Conservation (phyloP, 2,888 invertebrate species). For the Yponomeuta cagnagella region DNA sequence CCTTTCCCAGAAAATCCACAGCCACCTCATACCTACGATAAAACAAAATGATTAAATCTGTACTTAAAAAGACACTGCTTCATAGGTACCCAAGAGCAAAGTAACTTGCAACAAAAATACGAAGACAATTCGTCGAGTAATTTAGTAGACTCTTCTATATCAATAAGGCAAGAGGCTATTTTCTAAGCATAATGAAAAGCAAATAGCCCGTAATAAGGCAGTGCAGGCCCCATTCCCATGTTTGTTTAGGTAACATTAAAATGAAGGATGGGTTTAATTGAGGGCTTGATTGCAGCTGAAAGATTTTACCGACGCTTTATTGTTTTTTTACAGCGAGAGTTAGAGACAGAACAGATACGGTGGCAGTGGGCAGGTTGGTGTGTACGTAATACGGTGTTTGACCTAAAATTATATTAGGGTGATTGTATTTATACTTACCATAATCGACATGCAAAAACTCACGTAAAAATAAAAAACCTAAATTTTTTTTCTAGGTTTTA, state of each 20-base stretch:
- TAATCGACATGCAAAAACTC: too few relatives aligned
- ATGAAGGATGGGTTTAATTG: conserved; percentile 19
- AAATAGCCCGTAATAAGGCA: conserved; percentile 30
- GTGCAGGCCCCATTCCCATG: conserved; percentile 22
- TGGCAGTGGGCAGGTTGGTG: neutral
- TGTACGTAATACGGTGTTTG: too few relatives aligned
- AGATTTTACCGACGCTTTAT: conserved; percentile 7
- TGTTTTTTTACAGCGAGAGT: conserved; percentile 6
- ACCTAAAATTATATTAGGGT: too few relatives aligned
- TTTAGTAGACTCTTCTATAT: conserved; percentile 5
- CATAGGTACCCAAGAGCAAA: neutral
- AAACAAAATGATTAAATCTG: too few relatives aligned
- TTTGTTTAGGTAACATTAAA: conserved; percentile 22
- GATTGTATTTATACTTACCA: too few relatives aligned
- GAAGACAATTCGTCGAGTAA: neutral
- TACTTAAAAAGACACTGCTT: too few relatives aligned
- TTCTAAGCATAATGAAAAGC: conserved; percentile 34
- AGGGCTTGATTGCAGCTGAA: conserved; percentile 3
- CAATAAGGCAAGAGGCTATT: conserved; percentile 6
- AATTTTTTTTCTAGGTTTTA: too few relatives aligned
- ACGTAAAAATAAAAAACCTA: too few relatives aligned
- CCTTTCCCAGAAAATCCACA: too few relatives aligned
- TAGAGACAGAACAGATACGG: neutral
- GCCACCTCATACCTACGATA: too few relatives aligned
- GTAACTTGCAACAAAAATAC: neutral